Evolutionary conservation across 2,113 vertebrate species (phyloP).

Genomic region (Crotalus viridis): DNA sequence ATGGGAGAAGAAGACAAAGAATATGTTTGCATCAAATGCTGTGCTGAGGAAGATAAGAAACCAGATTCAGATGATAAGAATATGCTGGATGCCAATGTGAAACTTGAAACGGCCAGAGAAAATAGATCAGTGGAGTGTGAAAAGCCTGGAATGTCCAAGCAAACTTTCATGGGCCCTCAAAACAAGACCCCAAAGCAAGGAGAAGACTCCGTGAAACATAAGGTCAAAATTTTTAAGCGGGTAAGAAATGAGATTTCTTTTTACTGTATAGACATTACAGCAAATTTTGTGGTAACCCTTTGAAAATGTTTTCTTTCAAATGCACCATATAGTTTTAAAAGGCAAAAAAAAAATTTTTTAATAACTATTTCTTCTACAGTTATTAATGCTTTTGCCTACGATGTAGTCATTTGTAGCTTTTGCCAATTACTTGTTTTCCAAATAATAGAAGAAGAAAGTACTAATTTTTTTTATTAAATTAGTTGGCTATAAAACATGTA

Average conservation of each 20-base stretch:
- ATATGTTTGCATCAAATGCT: constrained; percentile 94
- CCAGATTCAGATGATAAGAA: constrained; percentile 68
- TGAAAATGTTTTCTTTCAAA: neutral
- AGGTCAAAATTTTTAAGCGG: constrained; percentile 84
- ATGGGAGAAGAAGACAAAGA: constrained; percentile 98
- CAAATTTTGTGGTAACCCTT: neutral
- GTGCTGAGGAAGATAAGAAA: constrained; percentile 88
- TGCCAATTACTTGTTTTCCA: neutral
- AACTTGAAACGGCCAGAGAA: constrained; percentile 73
- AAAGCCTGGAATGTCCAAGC: constrained; percentile 71
- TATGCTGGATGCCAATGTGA: constrained; percentile 66
- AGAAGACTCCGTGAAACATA: constrained; percentile 72
- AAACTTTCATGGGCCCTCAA: constrained; percentile 51
- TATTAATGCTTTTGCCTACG: neutral
- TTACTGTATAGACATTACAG: neutral
- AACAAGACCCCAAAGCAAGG: constrained; percentile 59
- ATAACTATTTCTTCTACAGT: neutral
- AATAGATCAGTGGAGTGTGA: constrained; percentile 74
- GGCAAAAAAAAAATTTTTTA: neutral
- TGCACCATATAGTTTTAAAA: neutral
- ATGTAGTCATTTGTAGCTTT: neutral
- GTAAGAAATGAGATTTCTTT: constrained; percentile 63
- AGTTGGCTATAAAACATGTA: neutral
- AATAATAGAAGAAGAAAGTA: neutral
- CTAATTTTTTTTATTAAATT: neutral